Conservation (phyloP, 1,140 invertebrate species). For the Dendroctonus valens region DNA sequence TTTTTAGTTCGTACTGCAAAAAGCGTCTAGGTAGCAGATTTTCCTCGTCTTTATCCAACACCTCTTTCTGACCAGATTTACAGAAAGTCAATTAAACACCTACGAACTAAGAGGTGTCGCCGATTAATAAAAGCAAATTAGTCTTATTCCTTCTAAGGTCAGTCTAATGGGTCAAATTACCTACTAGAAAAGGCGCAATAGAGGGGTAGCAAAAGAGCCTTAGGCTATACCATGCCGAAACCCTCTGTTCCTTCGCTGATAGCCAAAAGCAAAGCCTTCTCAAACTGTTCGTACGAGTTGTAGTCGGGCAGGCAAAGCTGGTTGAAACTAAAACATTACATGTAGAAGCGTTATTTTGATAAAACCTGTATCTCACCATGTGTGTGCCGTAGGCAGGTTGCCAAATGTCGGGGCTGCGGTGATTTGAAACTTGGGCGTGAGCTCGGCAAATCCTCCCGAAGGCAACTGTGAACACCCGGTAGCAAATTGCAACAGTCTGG, state of each 20-base stretch:
- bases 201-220: neutral
- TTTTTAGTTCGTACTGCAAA: too few species aligned
- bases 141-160: conserved; percentile 8
- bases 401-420: conserved; percentile 85
- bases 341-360: too few species aligned
- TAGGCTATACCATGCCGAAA: conserved; percentile 83
- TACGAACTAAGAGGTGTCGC: too few species aligned
- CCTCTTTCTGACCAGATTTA: too few species aligned
- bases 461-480: conserved; percentile 90
- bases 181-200: neutral
- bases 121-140: neutral
- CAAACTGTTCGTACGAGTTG: conserved; percentile 90
- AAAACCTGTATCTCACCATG: conserved; percentile 64
- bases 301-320: conserved; percentile 94
- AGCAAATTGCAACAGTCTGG: conserved; percentile 89
- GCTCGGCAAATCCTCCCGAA: conserved; percentile 82
- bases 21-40: too few species aligned
- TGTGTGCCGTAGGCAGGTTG: conserved; percentile 89
- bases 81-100: too few species aligned
- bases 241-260: conserved; percentile 95
- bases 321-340: conserved; percentile 76
- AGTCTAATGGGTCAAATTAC: conserved; percentile 6
- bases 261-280: conserved; percentile 83
- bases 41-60: too few species aligned
- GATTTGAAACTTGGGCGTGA: conserved; percentile 89